Evolutionary conservation across 2,888 invertebrate species (phyloP), one percentile per base, ranked within the genome.

Genomic region (Eupithecia tripunctaria): DNA sequence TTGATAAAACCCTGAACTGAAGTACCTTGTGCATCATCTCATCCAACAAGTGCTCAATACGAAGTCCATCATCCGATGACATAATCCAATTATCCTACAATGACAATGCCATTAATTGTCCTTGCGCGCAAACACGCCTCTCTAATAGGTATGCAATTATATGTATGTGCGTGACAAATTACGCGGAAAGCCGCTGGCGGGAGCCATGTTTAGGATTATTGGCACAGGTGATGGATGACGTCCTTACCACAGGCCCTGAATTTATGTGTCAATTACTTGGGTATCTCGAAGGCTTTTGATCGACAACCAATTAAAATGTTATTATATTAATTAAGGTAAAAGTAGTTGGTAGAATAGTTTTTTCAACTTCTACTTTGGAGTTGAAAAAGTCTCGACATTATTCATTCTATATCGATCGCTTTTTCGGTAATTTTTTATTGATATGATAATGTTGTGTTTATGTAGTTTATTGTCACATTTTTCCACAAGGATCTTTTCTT

Each of bases 231-330:
- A 60, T 60, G 29, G 27, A 25, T 60, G 18, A 7, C 27, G 27
- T 29, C 60, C 60, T 14, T 60, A 60, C 60, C 60, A 60, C 29
- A 27, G 60, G 60, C 29, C 60, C 60, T 60, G 27, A 65, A 25
- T 65, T 29, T 18, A 60, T 29, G 29, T 29, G 60, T 60, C 60
- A 27, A 29, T 18, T 60, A 60, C 60, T 60, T 56, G 27, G 18
- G 29, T 29, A 29, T 56, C 56, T 56, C 56, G 56, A 56, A 56
- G 56, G 25, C 56, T 56, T 12, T 25, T 14, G 56, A 25, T 56
- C 21, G 56, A 12, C 25, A 25, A 25, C 56, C 25, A 25, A 56
- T 56, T 25, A 25, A 56, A 56, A 56, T 25, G 36, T 36, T 36
- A 36, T 25, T 12, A 12, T 36, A 36, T 25, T 12, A 12, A 25